These are phyloP conservation scores for Drosophila neocordata DNA, from an alignment of 1,140 invertebrate species.

Conservation along the genomic window DNA sequence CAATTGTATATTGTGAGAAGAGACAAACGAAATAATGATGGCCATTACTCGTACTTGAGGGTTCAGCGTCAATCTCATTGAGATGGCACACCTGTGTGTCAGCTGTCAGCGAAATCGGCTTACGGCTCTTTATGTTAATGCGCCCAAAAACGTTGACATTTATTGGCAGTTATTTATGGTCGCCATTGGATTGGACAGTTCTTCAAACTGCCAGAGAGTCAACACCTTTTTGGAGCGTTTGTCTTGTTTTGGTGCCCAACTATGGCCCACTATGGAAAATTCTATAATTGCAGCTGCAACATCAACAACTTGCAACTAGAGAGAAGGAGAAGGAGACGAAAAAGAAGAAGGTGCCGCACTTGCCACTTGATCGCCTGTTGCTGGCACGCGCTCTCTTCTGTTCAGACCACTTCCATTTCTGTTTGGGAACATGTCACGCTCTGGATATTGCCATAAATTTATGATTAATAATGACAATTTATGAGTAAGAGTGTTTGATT, in stretches of 20 bases:
- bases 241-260: conserved; percentile 51
- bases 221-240: conserved; percentile 60
- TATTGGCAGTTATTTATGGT: conserved; percentile 79
- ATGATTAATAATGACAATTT: conserved; percentile 80
- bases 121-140: conserved; percentile 74
- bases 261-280: conserved; percentile 49
- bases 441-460: conserved; percentile 62
- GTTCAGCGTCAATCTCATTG: conserved; percentile 1
- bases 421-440: conserved; percentile 33
- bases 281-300: conserved; percentile 71
- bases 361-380: conserved; percentile 18
- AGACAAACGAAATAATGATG: conserved; percentile 48
- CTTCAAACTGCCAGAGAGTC: conserved; percentile 30
- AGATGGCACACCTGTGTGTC: conserved; percentile 17
- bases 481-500: conserved; percentile 71
- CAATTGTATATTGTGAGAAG: conserved; percentile 47
- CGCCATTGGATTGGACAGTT: conserved; percentile 42
- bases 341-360: conserved; percentile 12
- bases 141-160: conserved; percentile 74
- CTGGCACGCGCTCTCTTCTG: conserved; percentile 18
- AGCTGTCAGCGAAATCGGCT: conserved; percentile 69
- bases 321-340: background rate
- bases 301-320: background rate
- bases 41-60: conserved; percentile 10
- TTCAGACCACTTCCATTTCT: conserved; percentile 14